Conservation (phyloP, 2,113 vertebrate genomes). For the Chloebia gouldiae region DNA sequence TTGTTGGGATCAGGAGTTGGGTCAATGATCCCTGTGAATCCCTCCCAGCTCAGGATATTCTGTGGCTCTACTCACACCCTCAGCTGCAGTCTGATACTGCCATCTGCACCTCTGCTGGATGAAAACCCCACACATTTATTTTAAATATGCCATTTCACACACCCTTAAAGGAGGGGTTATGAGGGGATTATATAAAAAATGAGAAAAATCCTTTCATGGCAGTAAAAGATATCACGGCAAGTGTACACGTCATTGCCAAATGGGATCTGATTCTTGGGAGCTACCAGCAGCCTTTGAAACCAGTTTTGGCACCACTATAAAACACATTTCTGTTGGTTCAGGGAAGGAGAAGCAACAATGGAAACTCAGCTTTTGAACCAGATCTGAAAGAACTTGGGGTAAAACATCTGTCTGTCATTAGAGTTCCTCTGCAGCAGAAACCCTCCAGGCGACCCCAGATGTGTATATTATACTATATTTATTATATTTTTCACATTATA, state of each 20-base stretch:
- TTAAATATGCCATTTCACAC: neutral
- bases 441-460: neutral
- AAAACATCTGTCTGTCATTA: constrained; percentile 14
- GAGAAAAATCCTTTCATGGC: neutral
- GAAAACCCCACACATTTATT: neutral
- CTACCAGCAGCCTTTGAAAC: neutral
- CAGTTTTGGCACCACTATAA: neutral
- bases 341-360: neutral
- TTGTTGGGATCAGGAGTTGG: neutral
- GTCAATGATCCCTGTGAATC: neutral
- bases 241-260: neutral
- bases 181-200: neutral
- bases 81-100: neutral
- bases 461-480: neutral
- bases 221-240: neutral
- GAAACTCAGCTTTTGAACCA: neutral
- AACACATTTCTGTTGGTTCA: neutral
- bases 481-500: neutral
- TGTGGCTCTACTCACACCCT: neutral
- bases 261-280: neutral
- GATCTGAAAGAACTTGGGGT: neutral
- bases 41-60: neutral
- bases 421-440: neutral
- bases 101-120: neutral
- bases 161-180: neutral